phyloP scores from a whole-genome alignment of 2,797 vertebrate genomes.

The Lepidocolaptes lacrymiger region DNA sequence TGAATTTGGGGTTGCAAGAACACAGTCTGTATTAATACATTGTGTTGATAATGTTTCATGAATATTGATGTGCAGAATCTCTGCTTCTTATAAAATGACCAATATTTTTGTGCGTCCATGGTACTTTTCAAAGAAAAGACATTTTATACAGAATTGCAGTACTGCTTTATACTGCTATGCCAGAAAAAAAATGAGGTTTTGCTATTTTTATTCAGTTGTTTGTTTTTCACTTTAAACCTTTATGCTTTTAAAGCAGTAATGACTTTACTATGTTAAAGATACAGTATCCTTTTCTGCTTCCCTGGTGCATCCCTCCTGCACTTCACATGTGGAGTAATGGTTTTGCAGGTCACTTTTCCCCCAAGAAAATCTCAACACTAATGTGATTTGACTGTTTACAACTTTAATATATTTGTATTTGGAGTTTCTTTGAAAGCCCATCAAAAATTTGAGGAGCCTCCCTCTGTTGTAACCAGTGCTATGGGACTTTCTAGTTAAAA shows the following conservation, averaged over 20 bases:
- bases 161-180: slow-evolving; percentile 1
- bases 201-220: slow-evolving; percentile 63
- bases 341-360: not conserved
- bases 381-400: not conserved
- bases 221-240: not conserved
- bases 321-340: not conserved
- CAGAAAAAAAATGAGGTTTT: slow-evolving; percentile 62
- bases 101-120: not conserved
- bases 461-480: not conserved
- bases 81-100: not conserved
- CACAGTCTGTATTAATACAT: not conserved
- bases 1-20: not conserved
- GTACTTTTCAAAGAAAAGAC: slow-evolving; percentile 11
- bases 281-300: slow-evolving; percentile 67
- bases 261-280: slow-evolving; percentile 53
- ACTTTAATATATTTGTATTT: rapidly evolving
- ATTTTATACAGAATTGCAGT: slow-evolving; percentile 62
- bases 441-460: not conserved
- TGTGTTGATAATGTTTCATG: not conserved
- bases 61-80: not conserved
- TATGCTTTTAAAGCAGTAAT: slow-evolving; percentile 41
- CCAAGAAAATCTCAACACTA: not conserved
- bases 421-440: not conserved
- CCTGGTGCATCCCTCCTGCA: not conserved
- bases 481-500: not conserved